Evolutionary conservation across 1,140 invertebrate genomes (phyloP), one percentile per base, ranked within the genome.

Genomic region (Zaprionus davidi): DNA sequence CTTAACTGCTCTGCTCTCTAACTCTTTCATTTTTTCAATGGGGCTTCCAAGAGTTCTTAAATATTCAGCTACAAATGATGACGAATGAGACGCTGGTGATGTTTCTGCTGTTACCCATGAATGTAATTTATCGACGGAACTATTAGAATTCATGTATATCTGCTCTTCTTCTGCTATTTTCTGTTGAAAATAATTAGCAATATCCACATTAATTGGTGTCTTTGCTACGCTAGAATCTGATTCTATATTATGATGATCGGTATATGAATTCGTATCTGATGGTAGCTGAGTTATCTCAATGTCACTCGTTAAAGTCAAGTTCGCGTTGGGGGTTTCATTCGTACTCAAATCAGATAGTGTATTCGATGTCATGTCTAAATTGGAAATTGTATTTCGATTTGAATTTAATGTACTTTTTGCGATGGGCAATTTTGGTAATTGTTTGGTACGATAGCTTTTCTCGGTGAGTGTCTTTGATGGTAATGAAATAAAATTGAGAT

Each of bases 371-470:
- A 51, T 5, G 12, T 51, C 20, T 3, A 13, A 22, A 22, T 51
- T 74, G 65, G 71, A 34, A 55, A 68, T 26, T 46, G 34, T 41
- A n/a, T 55, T 68, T 24, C 53, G 55, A 66, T 51, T 71, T 24
- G 56, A 56, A 55, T 56, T 58, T 11, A 44, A 17, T 53, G 66
- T 66, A 3, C 15, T 26, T 75, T 69, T 59, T 34, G 64, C 15
- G 13, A 44, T 71, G 51, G 86, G 86, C 65, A 90, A 78, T 65
- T 82, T 82, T 24, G 86, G 86, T 1, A 90, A 78, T 56, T 90
- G 86, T 70, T 90, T 90, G 17, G 76, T 20, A 5, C 84, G 79
- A 63, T 64, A 38, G 28, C 28, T 73, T 67, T 76, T 81, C 31
- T 78, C 81, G 31, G 49, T 31, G 20, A 31, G 17, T 58, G 24